A percentile compares a stretch with the other conserved stretches of the same genome.
Conservation (phyloP, 2,797 vertebrate genomes). For the Argyrosomus regius region DNA sequence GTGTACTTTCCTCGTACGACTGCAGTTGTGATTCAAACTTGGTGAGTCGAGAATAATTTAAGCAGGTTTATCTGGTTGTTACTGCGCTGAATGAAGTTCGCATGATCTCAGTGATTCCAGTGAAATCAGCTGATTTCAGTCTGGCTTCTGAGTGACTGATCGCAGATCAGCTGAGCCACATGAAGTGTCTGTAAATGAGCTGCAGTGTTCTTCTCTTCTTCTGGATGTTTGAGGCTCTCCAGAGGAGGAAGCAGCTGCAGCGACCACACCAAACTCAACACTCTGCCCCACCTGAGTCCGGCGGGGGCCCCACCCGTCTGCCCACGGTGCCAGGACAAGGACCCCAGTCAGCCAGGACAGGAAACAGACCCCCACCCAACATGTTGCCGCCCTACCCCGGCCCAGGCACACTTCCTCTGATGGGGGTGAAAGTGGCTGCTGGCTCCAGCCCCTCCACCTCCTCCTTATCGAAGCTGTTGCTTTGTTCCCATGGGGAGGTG, state of each 20-base stretch:
- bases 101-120: too few relatives aligned
- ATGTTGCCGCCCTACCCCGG: not conserved
- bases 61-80: too few relatives aligned
- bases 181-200: not conserved
- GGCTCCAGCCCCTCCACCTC: not conserved
- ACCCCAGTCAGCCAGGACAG: constrained; percentile 71
- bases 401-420: constrained; percentile 48
- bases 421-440: constrained; percentile 24
- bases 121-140: not conserved
- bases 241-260: constrained; percentile 73
- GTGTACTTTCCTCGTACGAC: too few relatives aligned
- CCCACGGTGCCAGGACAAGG: constrained; percentile 62
- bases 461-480: constrained; percentile 49
- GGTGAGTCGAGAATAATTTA: too few relatives aligned
- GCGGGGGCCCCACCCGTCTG: constrained; percentile 63
- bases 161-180: not conserved
- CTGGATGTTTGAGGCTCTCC: constrained; percentile 29
- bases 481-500: constrained; percentile 48
- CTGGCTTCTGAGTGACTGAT: not conserved
- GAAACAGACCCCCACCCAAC: constrained; percentile 62
- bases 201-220: constrained; percentile 15
- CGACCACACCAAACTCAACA: constrained; percentile 64
- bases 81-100: too few relatives aligned
- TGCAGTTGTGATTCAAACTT: too few relatives aligned
- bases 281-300: constrained; percentile 51